Conservation (phyloP, 2,888 invertebrate species). For the Acanthosepion lycidas region DNA sequence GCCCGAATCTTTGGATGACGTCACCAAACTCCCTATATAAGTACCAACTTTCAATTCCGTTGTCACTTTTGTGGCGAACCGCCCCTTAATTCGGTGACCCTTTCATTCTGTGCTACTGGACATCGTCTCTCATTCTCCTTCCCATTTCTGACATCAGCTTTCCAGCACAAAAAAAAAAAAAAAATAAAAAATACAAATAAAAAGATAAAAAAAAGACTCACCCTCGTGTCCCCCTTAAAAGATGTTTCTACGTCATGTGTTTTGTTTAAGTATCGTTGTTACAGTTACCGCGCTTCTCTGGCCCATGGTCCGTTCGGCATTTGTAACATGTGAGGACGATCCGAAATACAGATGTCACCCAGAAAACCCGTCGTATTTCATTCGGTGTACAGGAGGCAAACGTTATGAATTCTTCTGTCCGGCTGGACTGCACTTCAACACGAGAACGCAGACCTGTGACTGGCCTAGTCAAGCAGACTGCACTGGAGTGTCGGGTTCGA, state of each 20-base stretch:
- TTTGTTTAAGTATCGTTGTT: too few species aligned
- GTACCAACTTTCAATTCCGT: not conserved
- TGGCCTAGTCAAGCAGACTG: slow-evolving; percentile 59
- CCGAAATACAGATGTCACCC: slow-evolving; percentile 54
- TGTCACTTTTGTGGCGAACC: too few species aligned
- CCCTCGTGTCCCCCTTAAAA: too few species aligned
- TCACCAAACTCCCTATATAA: not conserved
- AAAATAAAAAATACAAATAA: too few species aligned
- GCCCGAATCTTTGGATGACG: not conserved
- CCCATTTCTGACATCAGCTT: too few species aligned
- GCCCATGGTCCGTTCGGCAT: not conserved
- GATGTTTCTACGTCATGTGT: too few species aligned
- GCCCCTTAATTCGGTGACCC: too few species aligned
- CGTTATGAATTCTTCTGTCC: slow-evolving; percentile 56
- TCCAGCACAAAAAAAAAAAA: too few species aligned
- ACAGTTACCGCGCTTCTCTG: not conserved
- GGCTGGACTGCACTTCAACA: slow-evolving; percentile 58
- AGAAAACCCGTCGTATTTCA: slow-evolving; percentile 53
- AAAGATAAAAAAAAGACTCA: too few species aligned
- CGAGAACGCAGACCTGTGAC: slow-evolving; percentile 59
- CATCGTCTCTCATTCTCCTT: too few species aligned
- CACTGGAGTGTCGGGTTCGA: not conserved
- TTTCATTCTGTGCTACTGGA: too few species aligned
- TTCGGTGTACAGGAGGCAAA: slow-evolving; percentile 55
- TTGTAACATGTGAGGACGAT: slow-evolving; percentile 49